Conservation (phyloP, 2,113 vertebrate genomes). For the Brienomyrus longianalis region DNA sequence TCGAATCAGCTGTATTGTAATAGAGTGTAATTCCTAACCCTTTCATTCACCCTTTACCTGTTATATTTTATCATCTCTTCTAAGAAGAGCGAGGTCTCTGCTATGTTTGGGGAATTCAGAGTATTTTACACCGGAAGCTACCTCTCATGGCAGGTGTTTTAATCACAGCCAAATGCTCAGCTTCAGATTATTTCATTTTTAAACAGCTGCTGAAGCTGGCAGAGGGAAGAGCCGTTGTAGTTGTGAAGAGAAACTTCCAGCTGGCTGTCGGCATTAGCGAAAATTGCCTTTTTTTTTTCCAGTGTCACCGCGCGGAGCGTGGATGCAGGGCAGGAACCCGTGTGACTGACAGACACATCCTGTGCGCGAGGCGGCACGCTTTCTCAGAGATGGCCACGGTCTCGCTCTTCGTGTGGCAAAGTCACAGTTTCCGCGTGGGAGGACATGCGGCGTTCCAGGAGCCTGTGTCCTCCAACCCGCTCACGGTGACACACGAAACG, state of each 20-base stretch:
- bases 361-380: not conserved
- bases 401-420: not conserved
- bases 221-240: not conserved
- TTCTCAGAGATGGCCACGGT: not conserved
- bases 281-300: not conserved
- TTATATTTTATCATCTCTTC: slow-evolving; percentile 55
- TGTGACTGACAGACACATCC: slow-evolving; percentile 7
- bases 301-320: not conserved
- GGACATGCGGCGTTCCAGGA: not conserved
- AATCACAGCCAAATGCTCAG: not conserved
- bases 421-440: slow-evolving; percentile 23
- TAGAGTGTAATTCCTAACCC: slow-evolving; percentile 39
- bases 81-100: slow-evolving; percentile 50
- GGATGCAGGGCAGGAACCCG: not conserved
- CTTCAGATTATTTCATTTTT: not conserved
- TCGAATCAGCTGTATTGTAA: slow-evolving; percentile 40
- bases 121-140: not conserved
- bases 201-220: not conserved
- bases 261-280: not conserved
- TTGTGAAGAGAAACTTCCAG: not conserved
- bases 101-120: not conserved
- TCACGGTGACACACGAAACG: not conserved
- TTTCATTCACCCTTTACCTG: slow-evolving; percentile 45
- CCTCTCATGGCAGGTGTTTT: not conserved
- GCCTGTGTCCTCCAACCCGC: not conserved